phyloP scores from a whole-genome alignment of 2,113 vertebrate genomes.

The Nothoprocta pentlandii region DNA sequence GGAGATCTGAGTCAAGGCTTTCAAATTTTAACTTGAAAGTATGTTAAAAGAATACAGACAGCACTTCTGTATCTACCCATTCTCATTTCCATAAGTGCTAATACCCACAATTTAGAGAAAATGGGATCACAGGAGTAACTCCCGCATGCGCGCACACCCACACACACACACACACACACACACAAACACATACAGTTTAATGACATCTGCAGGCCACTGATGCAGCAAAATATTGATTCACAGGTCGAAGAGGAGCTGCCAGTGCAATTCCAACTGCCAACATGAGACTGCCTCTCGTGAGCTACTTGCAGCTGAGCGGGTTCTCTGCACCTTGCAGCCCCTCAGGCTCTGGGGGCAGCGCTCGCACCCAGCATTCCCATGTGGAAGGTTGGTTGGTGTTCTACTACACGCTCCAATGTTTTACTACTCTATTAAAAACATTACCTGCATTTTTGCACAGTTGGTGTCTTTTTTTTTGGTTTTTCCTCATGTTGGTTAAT shows the following conservation, averaged over 20 bases:
- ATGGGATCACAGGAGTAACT: not conserved
- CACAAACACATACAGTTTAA: not conserved
- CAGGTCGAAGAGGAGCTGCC: not conserved
- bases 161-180: not conserved
- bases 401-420: not conserved
- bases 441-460: accelerated
- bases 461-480: too few species aligned
- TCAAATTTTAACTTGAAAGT: not conserved
- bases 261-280: not conserved
- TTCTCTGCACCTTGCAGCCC: not conserved
- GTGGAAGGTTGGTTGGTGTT: not conserved
- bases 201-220: not conserved
- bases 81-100: not conserved
- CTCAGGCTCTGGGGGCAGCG: accelerated
- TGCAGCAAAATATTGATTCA: not conserved
- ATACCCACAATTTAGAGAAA: accelerated
- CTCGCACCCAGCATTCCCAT: accelerated
- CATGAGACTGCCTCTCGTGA: not conserved
- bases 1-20: not conserved
- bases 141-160: not conserved
- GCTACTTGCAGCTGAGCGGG: not conserved
- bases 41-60: not conserved
- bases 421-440: not conserved
- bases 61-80: not conserved
- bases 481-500: not conserved